Evolutionary conservation across 1,140 invertebrate genomes (phyloP).

Genomic region (Lordiphosa mommai): DNA sequence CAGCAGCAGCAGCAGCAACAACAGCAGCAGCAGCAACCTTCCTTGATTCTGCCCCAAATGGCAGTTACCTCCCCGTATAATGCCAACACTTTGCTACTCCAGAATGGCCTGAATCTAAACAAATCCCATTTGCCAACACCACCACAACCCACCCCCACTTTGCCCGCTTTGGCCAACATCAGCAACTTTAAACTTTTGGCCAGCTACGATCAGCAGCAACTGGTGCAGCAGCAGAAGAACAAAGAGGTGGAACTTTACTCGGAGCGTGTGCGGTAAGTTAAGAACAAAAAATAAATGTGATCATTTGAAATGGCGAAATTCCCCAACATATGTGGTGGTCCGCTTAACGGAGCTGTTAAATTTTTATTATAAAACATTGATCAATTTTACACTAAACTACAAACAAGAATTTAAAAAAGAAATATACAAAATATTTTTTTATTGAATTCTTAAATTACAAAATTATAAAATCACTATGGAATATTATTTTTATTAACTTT

Average conservation of each 20-base stretch:
- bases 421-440: no score
- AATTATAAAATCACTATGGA: no score
- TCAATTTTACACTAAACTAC: constrained; percentile 40
- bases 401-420: no score
- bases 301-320: constrained; percentile 36
- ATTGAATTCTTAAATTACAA: no score
- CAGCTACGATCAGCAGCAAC: constrained; percentile 82
- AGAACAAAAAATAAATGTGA: constrained; percentile 6
- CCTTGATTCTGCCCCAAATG: constrained; percentile 27
- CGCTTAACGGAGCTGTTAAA: no score
- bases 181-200: constrained; percentile 70
- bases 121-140: constrained; percentile 41
- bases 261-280: constrained; percentile 88
- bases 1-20: constrained; percentile 79
- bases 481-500: no score
- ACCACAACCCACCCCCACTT: constrained; percentile 8
- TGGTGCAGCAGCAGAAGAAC: constrained; percentile 74
- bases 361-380: constrained; percentile 39
- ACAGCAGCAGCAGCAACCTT: constrained; percentile 47
- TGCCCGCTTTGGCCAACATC: constrained; percentile 61
- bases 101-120: constrained; percentile 41
- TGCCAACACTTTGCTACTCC: constrained; percentile 30
- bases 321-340: constrained; percentile 59
- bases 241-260: constrained; percentile 89
- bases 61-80: constrained; percentile 11